Conservation (phyloP, 1,140 invertebrate genomes). For the Drosophila bocqueti region DNA sequence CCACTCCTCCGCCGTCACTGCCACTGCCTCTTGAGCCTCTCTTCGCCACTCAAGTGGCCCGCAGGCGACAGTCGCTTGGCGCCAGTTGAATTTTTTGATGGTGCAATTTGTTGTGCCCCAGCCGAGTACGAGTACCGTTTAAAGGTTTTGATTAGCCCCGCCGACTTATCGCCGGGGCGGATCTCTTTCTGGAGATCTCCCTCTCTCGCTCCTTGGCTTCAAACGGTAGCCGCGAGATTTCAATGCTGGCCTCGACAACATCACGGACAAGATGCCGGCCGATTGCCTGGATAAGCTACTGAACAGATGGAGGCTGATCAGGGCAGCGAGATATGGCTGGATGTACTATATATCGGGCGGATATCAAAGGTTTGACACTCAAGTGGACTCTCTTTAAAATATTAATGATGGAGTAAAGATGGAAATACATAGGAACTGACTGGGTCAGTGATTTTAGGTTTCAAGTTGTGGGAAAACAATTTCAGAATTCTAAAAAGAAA, state of each 20-base stretch:
- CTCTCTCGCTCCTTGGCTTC: background rate
- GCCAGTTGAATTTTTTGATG: conserved; percentile 65
- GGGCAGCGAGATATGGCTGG: conserved; percentile 2
- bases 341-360: conserved; percentile 16
- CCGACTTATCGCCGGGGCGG: conserved; percentile 60
- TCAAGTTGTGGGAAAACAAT: background rate
- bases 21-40: conserved; percentile 4
- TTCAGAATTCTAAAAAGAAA: background rate
- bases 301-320: conserved; percentile 54
- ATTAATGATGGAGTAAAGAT: conserved; percentile 13
- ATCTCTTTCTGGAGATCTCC: conserved; percentile 52
- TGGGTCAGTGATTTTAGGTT: background rate
- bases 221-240: conserved; percentile 53
- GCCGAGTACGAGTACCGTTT: conserved; percentile 60
- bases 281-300: conserved; percentile 62
- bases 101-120: conserved; percentile 68
- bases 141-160: conserved; percentile 70
- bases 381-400: conserved; percentile 12
- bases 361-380: conserved; percentile 35
- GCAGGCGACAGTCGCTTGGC: conserved; percentile 69
- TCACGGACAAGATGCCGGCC: conserved; percentile 34
- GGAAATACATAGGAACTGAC: background rate
- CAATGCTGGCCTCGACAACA: conserved; percentile 9
- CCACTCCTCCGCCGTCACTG: background rate
- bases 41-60: conserved; percentile 60